Conservation (phyloP, 2,113 vertebrate species). For the Phyllopteryx taeniolatus region DNA sequence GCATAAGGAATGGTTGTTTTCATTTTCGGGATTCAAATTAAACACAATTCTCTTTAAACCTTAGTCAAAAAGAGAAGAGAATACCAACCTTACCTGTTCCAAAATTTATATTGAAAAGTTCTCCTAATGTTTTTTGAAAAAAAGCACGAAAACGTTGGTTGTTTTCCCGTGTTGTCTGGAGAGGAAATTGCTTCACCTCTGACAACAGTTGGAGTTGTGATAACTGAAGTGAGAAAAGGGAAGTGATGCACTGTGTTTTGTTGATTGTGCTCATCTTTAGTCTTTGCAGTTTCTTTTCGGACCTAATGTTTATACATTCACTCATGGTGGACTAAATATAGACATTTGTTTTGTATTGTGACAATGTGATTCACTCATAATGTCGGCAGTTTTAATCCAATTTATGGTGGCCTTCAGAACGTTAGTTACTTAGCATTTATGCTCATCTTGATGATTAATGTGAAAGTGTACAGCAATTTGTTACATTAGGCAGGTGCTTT, state of each 20-base stretch:
- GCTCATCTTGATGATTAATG: neutral
- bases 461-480: neutral
- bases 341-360: slow-evolving; percentile 28
- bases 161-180: slow-evolving; percentile 32
- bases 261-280: slow-evolving; percentile 28
- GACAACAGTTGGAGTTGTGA: slow-evolving; percentile 54
- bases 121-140: neutral
- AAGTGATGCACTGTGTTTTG: slow-evolving; percentile 46
- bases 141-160: slow-evolving; percentile 6
- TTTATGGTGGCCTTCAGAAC: slow-evolving; percentile 26
- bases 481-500: too few relatives aligned
- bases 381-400: slow-evolving; percentile 27
- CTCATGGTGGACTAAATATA: slow-evolving; percentile 25
- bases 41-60: neutral
- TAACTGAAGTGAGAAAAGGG: slow-evolving; percentile 51
- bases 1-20: neutral
- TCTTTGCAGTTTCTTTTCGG: slow-evolving; percentile 14
- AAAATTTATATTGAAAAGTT: neutral
- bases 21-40: neutral
- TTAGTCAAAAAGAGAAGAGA: neutral
- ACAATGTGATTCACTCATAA: neutral
- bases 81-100: neutral
- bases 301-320: neutral
- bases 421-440: slow-evolving; percentile 25
- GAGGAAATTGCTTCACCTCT: slow-evolving; percentile 60